Percentiles rank a stretch among this genome's conserved stretches.
Conservation (phyloP, 2,888 invertebrate genomes). For the Drosophila phalerata region DNA sequence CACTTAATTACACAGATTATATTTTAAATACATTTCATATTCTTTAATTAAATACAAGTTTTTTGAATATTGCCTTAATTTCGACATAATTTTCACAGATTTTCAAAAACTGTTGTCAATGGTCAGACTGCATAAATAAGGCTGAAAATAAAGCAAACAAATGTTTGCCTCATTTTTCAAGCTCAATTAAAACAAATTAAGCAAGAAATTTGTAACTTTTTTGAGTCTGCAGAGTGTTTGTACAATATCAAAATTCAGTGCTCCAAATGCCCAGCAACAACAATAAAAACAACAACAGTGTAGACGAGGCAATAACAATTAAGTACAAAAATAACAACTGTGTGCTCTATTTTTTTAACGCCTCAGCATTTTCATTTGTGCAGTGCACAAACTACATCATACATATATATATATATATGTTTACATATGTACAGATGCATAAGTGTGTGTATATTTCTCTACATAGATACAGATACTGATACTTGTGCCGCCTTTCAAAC, state of each 20-base stretch:
- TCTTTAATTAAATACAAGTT: too few relatives aligned
- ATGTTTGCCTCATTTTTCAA: conserved; percentile 66
- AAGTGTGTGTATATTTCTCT: conserved; percentile 9
- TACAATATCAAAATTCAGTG: conserved; percentile 65
- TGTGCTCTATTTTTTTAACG: conserved; percentile 79
- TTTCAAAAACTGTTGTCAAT: conserved; percentile 6
- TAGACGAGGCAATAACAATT: conserved; percentile 69
- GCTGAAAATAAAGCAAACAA: conserved; percentile 25
- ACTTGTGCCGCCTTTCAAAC: conserved; percentile 66
- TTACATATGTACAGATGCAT: conserved; percentile 25
- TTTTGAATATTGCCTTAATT: neutral
- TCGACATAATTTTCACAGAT: conserved; percentile 8
- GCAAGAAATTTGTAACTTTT: conserved; percentile 64
- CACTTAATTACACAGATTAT: neutral
- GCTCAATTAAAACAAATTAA: conserved; percentile 80
- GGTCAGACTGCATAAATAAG: conserved; percentile 10
- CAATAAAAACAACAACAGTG: conserved; percentile 46
- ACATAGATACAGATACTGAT: conserved; percentile 34
- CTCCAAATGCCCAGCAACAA: conserved; percentile 55
- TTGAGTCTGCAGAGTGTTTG: conserved; percentile 18
- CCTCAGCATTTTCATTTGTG: conserved; percentile 75
- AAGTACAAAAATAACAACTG: conserved; percentile 76
- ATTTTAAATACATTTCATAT: conserved; percentile 1
- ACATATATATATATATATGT: conserved; percentile 27
- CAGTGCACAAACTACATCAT: conserved; percentile 56